A percentile compares a stretch with the other conserved stretches of the same genome.
These are phyloP conservation scores for Leucozona laternaria DNA, from an alignment of 2,888 invertebrate genomes.

Conservation along the genomic window DNA sequence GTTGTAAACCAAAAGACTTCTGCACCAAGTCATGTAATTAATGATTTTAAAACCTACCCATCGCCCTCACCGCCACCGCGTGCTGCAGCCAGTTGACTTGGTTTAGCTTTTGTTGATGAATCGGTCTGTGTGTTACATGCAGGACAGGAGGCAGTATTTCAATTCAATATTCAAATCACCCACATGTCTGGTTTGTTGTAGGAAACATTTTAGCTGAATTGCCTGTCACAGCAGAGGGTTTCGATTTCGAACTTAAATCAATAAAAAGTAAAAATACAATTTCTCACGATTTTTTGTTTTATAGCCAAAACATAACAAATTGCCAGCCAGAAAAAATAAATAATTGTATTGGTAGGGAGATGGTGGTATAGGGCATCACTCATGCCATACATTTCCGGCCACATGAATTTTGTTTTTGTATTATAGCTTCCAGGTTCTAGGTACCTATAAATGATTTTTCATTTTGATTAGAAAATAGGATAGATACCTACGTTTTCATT, in stretches of 20 bases:
- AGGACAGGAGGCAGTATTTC: slow-evolving; percentile 43
- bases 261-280: slow-evolving; percentile 20
- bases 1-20: slow-evolving; percentile 13
- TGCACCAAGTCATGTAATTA: slow-evolving; percentile 59
- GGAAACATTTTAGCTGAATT: slow-evolving; percentile 13
- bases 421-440: no score
- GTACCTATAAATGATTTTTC: no score
- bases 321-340: slow-evolving; percentile 12
- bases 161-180: slow-evolving; percentile 70
- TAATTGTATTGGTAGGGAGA: neutral
- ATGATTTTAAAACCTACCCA: slow-evolving; percentile 44
- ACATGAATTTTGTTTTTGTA: slow-evolving; percentile 11
- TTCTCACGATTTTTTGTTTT: slow-evolving; percentile 62
- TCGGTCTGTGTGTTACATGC: slow-evolving; percentile 22
- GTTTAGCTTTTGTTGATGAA: slow-evolving; percentile 22
- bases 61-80: no score
- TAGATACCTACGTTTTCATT: no score
- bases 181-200: slow-evolving; percentile 52
- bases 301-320: slow-evolving; percentile 13
- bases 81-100: no score
- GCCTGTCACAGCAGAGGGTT: slow-evolving; percentile 38
- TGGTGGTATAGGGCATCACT: slow-evolving; percentile 7
- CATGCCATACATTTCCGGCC: slow-evolving; percentile 33
- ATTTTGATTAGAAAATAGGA: no score
- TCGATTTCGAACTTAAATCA: slow-evolving; percentile 25